Conservation (phyloP, 2,888 invertebrate species). For the Drosophila anomalata region DNA sequence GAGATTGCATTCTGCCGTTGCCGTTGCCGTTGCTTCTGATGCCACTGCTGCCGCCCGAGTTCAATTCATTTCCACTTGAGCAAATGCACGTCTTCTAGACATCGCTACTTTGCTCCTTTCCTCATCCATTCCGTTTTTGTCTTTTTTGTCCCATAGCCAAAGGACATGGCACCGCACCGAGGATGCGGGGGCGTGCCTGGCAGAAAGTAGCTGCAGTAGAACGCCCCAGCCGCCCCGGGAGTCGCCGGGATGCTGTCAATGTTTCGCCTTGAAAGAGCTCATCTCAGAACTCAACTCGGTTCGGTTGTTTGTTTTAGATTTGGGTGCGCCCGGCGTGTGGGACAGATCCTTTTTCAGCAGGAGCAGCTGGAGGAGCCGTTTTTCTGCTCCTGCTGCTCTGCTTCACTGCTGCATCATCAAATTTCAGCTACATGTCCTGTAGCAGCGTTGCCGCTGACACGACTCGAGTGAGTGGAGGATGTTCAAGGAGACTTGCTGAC, state of each 20-base stretch:
- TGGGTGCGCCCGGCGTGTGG: constrained; percentile 35
- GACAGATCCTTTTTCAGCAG: constrained; percentile 19
- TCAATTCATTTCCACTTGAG: constrained; percentile 82
- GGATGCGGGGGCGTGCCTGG: constrained; percentile 25
- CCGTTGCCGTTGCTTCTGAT: constrained; percentile 38
- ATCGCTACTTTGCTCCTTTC: constrained; percentile 28
- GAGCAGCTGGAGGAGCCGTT: constrained; percentile 15
- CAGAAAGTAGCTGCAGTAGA: constrained; percentile 72
- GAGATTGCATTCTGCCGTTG: constrained; percentile 71
- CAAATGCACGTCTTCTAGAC: constrained; percentile 76
- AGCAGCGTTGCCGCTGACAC: constrained; percentile 7
- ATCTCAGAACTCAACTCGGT: constrained; percentile 24
- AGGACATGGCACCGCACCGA: constrained; percentile 18
- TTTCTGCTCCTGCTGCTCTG: constrained; percentile 30
- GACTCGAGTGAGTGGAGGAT: constrained; percentile 20
- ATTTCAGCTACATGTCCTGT: constrained; percentile 67
- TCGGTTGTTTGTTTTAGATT: constrained; percentile 70
- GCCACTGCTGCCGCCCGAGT: constrained; percentile 62
- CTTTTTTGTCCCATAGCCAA: constrained; percentile 40
- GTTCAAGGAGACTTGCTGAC: constrained; percentile 52
- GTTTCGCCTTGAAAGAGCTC: constrained; percentile 67
- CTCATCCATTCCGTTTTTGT: neutral
- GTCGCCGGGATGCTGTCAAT: constrained; percentile 45
- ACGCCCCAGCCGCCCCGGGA: constrained; percentile 54
- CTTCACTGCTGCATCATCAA: constrained; percentile 61